Conservation (phyloP, 2,113 vertebrate genomes). For the Festucalex cinctus region DNA sequence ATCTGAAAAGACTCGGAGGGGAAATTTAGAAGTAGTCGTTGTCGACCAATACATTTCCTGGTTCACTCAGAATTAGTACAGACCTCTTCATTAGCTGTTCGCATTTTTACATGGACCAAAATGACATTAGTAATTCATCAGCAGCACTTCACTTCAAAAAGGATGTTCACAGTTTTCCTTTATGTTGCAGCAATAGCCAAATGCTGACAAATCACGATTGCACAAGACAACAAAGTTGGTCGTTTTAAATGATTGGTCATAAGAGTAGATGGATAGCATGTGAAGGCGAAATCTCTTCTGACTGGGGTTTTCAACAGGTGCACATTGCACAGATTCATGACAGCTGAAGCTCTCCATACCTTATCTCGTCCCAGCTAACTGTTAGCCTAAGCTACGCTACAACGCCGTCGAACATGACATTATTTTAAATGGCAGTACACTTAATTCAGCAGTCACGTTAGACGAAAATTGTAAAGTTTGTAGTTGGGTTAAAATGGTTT, state of each 20-base stretch:
- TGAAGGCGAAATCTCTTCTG: not conserved
- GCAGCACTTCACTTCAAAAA: no score
- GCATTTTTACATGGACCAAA: no score
- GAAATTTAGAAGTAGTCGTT: no score
- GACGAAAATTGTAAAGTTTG: not conserved
- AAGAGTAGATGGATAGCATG: not conserved
- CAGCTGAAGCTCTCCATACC: not conserved
- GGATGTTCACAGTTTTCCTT: no score
- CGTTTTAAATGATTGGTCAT: not conserved
- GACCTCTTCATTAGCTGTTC: no score
- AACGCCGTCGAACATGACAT: not conserved
- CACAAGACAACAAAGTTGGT: not conserved
- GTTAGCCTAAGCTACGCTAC: not conserved
- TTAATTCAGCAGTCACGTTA: not conserved
- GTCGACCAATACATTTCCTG: no score
- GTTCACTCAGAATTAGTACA: no score
- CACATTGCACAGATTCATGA: not conserved
- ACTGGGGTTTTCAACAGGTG: not conserved
- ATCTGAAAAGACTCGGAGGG: not conserved
- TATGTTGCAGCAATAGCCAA: not conserved
- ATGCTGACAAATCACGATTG: not conserved
- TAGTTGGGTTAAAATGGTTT: not conserved
- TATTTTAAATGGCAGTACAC: not conserved
- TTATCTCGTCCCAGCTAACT: not conserved
- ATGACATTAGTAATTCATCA: no score